Evolutionary conservation across 2,888 invertebrate genomes (phyloP), one percentile per base, ranked within the genome.

Genomic region (Taphrorychus bicolor): DNA sequence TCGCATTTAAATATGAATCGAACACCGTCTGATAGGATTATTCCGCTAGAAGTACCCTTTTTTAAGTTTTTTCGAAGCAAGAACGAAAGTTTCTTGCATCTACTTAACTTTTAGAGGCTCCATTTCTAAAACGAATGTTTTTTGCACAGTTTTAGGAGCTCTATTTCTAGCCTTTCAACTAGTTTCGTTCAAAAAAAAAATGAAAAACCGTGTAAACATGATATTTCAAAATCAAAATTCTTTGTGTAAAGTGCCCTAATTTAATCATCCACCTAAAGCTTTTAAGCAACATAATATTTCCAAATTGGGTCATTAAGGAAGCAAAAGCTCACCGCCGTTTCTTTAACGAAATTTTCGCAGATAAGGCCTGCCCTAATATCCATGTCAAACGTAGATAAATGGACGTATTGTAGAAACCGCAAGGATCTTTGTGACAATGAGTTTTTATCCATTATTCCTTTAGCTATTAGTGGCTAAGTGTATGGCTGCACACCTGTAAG

Each of bases 371-470:
- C 24, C 32, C 56, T 54, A 62, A 62, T 62, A 49, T 40, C 40
- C 21, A 40, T 62, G 56, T 56, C 56, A 62, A 62, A 62, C 48
- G 45, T 17, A 53, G 60, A 60, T 52, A 60, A 60, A 60, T 60
- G 54, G 48, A 24, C 45, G 19, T 54, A 53, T 53, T 61, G 53
- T 54, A 61, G 45, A 32, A 32, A 62, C 56, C 56, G 54, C 32
- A 32, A 32, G 11, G 32, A 32, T 32, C 49, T 56, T 49, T 48
- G n/a, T 45, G 40, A 62, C 62, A 56, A 62, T 49, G 22, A 49
- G 22, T 49, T 62, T 62, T 54, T 59, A 18, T 40, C 17, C 23
- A 1, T 32, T 16, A 14, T 17, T 32, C n/a, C 11, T 16, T 53
- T 56, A 32, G 18, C 40, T 32, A 40, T 40, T 56, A 56, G 56